Conservation (phyloP, 2,113 vertebrate genomes). For the Scatophagus argus region DNA sequence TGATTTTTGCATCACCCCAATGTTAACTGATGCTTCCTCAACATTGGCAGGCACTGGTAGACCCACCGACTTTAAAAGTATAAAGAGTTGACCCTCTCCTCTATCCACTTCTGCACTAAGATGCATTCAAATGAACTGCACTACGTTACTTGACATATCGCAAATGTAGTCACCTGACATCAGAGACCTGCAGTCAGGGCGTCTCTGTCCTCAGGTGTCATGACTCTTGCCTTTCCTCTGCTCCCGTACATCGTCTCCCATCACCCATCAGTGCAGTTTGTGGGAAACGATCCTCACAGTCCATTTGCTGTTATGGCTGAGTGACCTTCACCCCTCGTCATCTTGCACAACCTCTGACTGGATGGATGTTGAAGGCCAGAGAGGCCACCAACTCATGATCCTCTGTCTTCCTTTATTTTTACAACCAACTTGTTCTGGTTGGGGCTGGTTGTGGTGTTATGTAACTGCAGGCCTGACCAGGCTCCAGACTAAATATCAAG, state of each 20-base stretch:
- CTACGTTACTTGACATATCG: background rate
- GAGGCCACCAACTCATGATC: background rate
- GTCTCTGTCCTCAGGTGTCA: background rate
- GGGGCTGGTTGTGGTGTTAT: conserved; percentile 2
- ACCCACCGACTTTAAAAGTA: background rate
- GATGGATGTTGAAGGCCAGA: conserved; percentile 4
- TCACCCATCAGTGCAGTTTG: conserved; percentile 5
- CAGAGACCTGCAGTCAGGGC: background rate
- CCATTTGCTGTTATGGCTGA: background rate
- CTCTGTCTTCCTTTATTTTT: background rate
- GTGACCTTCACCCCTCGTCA: background rate
- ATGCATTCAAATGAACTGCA: background rate
- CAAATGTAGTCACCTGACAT: background rate
- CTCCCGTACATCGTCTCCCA: background rate
- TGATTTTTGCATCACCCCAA: too few species aligned
- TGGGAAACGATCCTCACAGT: background rate
- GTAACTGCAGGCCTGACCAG: background rate
- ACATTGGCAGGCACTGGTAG: too few species aligned
- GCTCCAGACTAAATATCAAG: background rate
- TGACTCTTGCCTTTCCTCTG: background rate
- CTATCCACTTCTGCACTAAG: too few species aligned
- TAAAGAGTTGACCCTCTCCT: too few species aligned
- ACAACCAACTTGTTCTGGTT: background rate
- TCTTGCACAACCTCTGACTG: conserved; percentile 13
- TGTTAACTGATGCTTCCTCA: too few species aligned